Base-by-base conservation (phyloP, 2,797 vertebrate genomes). In the Ctenopoma multispine region DNA sequence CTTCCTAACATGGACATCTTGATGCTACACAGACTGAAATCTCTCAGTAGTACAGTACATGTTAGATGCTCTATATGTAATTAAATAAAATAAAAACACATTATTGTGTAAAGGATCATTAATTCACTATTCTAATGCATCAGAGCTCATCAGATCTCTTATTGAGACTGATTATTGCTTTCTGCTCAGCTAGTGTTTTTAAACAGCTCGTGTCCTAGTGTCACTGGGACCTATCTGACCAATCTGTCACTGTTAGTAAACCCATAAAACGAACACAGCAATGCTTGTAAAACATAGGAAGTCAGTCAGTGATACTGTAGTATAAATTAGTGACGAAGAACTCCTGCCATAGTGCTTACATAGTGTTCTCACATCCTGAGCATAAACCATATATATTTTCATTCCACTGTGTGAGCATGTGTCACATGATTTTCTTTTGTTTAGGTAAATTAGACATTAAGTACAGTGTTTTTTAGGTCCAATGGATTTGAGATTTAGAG, bases 1-100 rank as follows among this genome's bases (percentile, higher is more conserved):
- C 20, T 61, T 24, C 9, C 21, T 51, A 63, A 84, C 66, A 74
- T 71, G 83, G 81, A 51, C 68, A 61, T 69, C 12, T 51, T 51
- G 24, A 60, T 57, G n/a, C 12, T 13, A 13, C 23, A 46, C 4
- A 7, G 36, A 34, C 24, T 41, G n/a, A 57, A 65, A 46, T 63
- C 40, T 13, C 17, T 47, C n/a, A 34, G 7, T 14, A 31, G 21
- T 60, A 27, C 27, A 17, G 20, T 61, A 58, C 15, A 38, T 29
- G 5, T 47, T 64, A 23, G 63, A 12, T 10, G 12, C 21, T 38
- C 4, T 44, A 14, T 47, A 59, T 23, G 21, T 18, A 36, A 17
- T 46, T 55, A 29, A 47, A 69, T 14, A 66, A 51, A 15, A 56
- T 17, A 12, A 57, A 79, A 62, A 43, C n/a, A 27, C 13, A 29